These are phyloP conservation scores for Artibeus jamaicensis DNA, from an alignment of 2,797 vertebrate species.

Conservation along the genomic window DNA sequence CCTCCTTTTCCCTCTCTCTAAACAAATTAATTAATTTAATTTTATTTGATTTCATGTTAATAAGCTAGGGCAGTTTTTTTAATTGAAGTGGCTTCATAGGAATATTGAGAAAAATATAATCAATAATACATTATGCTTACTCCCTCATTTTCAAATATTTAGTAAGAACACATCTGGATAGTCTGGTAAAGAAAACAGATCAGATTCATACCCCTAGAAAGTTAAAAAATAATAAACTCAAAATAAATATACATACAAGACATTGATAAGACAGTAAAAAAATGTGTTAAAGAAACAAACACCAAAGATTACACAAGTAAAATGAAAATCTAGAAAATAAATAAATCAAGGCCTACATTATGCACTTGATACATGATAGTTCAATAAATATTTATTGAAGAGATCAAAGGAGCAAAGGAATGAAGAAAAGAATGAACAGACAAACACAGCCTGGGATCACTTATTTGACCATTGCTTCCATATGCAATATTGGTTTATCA, in stretches of 20 bases:
- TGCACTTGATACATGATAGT: not conserved
- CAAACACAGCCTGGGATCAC: not conserved
- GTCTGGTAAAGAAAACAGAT: not conserved
- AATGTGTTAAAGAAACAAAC: slow-evolving; percentile 49
- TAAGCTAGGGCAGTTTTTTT: not conserved
- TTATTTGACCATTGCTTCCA: not conserved
- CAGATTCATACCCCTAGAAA: not conserved
- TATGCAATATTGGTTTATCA: not conserved
- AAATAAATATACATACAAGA: not conserved
- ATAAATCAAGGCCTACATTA: not conserved
- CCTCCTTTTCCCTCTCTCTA: no score
- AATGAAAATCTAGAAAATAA: slow-evolving; percentile 43
- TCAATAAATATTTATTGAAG: slow-evolving; percentile 27
- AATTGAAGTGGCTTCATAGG: not conserved
- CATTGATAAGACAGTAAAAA: slow-evolving; percentile 10
- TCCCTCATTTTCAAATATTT: slow-evolving; percentile 12
- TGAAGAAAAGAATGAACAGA: not conserved
- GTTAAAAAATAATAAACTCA: slow-evolving; percentile 39
- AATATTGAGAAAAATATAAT: not conserved
- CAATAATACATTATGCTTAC: not conserved
- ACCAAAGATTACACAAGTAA: slow-evolving; percentile 1
- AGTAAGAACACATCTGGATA: not conserved
- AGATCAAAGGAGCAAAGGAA: slow-evolving; percentile 29
- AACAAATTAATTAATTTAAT: no score
- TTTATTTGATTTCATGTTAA: slow-evolving; percentile 1